These are phyloP conservation scores for Thera britannica DNA, from an alignment of 2,888 invertebrate species.

Conservation along the genomic window DNA sequence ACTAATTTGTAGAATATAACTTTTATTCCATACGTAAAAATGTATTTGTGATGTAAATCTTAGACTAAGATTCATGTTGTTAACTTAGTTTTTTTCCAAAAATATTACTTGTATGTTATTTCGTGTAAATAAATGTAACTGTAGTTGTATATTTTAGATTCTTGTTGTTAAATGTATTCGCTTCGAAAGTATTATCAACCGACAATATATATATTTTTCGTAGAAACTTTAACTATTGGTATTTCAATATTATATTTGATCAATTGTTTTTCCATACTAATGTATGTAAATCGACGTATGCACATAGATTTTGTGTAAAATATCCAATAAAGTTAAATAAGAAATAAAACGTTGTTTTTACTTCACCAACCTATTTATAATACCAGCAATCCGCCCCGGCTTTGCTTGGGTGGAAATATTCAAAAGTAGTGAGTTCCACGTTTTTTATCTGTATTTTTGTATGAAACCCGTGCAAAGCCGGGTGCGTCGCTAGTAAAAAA, in stretches of 20 bases:
- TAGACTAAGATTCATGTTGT: conserved; percentile 33
- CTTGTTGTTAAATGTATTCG: conserved; percentile 46
- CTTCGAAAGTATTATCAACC: conserved; percentile 47
- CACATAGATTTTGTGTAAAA: conserved; percentile 1
- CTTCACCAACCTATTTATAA: too few species aligned
- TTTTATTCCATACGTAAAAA: conserved; percentile 67
- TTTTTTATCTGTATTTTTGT: too few species aligned
- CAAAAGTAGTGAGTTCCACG: too few species aligned
- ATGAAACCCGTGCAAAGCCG: too few species aligned
- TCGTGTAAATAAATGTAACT: conserved; percentile 51
- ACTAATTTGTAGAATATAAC: conserved; percentile 34
- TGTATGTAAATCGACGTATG: conserved; percentile 23
- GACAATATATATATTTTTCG: conserved; percentile 45
- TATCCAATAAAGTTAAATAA: neutral
- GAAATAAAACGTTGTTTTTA: conserved; percentile 38
- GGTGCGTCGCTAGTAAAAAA: too few species aligned
- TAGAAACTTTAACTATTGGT: conserved; percentile 21
- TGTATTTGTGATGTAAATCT: conserved; percentile 52
- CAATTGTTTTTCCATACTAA: conserved; percentile 18
- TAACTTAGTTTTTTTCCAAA: conserved; percentile 39
- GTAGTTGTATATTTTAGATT: conserved; percentile 52
- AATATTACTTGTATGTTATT: conserved; percentile 43
- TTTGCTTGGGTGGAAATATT: too few species aligned
- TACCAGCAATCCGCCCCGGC: too few species aligned
- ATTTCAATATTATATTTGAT: conserved; percentile 15